Conservation (phyloP, 2,888 invertebrate species). For the Digitonthophagus gazella region DNA sequence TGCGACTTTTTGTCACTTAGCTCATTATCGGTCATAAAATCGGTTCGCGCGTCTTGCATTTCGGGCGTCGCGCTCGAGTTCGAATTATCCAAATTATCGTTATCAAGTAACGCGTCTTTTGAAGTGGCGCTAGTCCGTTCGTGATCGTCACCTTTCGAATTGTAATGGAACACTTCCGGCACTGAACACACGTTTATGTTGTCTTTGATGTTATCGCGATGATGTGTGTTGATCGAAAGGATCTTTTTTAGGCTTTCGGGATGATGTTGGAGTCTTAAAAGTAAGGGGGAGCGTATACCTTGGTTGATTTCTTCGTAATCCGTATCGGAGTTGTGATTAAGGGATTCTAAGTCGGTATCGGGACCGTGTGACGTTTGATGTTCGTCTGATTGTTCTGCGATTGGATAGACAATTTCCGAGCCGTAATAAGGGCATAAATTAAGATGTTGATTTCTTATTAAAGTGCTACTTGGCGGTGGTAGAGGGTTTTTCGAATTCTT, state of each 20-base stretch:
- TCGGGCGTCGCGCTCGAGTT: constrained; percentile 62
- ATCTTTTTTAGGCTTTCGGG: constrained; percentile 52
- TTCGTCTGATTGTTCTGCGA: constrained; percentile 82
- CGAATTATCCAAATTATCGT: constrained; percentile 51
- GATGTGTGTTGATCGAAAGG: constrained; percentile 28
- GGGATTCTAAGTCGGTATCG: constrained; percentile 59
- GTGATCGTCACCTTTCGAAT: constrained; percentile 52
- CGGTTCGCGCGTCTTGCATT: constrained; percentile 50
- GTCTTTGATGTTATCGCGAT: constrained; percentile 26
- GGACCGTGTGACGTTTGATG: constrained; percentile 65
- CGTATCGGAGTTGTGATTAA: constrained; percentile 60
- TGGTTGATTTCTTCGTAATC: constrained; percentile 68
- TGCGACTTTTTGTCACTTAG: constrained; percentile 45
- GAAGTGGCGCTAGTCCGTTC: constrained; percentile 69
- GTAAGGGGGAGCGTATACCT: constrained; percentile 68
- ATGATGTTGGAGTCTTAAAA: constrained; percentile 54
- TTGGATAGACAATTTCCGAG: constrained; percentile 78
- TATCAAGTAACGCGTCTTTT: constrained; percentile 67
- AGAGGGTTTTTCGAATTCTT: constrained; percentile 62
- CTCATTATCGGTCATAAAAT: constrained; percentile 47
- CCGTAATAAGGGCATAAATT: constrained; percentile 69
- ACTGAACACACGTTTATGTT: constrained; percentile 29
- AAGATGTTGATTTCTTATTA: constrained; percentile 68
- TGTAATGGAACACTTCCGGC: constrained; percentile 37
- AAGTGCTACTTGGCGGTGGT: constrained; percentile 68